phyloP scores from a whole-genome alignment of 1,140 invertebrate genomes.

The Gonioctena quinquepunctata region DNA sequence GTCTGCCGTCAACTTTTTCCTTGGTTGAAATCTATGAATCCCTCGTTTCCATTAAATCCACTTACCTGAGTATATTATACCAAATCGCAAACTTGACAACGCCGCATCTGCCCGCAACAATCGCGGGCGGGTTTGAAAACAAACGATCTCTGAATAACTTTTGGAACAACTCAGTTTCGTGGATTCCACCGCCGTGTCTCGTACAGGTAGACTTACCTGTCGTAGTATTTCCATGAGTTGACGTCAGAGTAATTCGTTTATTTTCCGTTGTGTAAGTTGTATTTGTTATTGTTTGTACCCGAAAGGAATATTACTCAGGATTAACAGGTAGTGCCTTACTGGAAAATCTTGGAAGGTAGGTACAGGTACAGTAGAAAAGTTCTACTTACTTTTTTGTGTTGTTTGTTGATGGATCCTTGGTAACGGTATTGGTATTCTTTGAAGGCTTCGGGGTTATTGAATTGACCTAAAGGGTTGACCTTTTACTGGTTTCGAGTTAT shows the following conservation, averaged over 20 bases:
- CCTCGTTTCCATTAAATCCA: too few relatives aligned
- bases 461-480: not conserved
- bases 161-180: slow-evolving; percentile 3
- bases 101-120: not conserved
- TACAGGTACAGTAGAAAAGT: too few relatives aligned
- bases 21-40: too few relatives aligned
- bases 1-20: too few relatives aligned
- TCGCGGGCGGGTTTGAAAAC: slow-evolving; percentile 16
- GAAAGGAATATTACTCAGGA: not conserved
- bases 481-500: too few relatives aligned
- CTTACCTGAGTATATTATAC: too few relatives aligned
- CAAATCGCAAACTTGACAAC: not conserved
- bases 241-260: not conserved
- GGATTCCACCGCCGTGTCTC: not conserved
- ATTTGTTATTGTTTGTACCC: not conserved
- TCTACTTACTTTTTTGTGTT: too few relatives aligned
- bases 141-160: slow-evolving; percentile 4
- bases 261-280: not conserved
- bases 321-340: not conserved
- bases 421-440: not conserved
- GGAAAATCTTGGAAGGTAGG: too few relatives aligned
- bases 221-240: not conserved
- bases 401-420: not conserved
- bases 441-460: not conserved
- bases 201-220: not conserved